Conservation (phyloP, 30 jellyfish, hydroid and myxozoan genomes). For the Rhopilema esculentum region DNA sequence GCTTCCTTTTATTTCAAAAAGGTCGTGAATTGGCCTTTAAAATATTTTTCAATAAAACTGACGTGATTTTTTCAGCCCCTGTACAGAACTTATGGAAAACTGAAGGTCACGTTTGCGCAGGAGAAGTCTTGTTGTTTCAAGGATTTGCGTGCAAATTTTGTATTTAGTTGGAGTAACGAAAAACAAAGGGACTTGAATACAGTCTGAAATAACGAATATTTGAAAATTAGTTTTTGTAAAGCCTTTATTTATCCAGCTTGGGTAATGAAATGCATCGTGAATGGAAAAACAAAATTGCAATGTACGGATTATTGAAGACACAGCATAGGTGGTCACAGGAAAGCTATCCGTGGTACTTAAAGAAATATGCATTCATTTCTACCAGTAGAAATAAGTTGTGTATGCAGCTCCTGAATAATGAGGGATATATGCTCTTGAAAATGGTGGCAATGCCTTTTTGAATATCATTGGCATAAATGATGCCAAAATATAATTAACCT, state of each 20-base stretch:
- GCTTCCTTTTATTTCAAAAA: not conserved
- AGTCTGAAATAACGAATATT: not conserved
- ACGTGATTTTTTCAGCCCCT: not conserved
- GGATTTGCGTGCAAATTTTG: not conserved
- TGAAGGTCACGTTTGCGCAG: not conserved
- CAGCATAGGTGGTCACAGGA: no score
- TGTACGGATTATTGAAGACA: no score
- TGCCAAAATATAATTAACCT: no score
- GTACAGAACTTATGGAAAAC: not conserved
- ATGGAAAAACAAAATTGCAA: not conserved
- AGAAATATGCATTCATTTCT: no score
- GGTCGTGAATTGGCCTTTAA: not conserved
- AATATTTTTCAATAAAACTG: not conserved
- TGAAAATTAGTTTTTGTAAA: not conserved
- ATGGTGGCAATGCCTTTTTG: no score
- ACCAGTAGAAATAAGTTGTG: no score
- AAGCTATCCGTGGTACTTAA: no score
- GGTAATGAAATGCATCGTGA: not conserved
- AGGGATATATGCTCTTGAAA: no score
- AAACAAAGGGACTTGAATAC: not conserved
- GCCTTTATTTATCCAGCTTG: not conserved
- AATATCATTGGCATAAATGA: no score
- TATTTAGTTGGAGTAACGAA: not conserved
- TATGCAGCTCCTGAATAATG: no score
- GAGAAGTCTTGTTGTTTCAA: not conserved